Evolutionary conservation across 2,797 vertebrate species (phyloP).

Genomic region (Leptoclinus maculatus): DNA sequence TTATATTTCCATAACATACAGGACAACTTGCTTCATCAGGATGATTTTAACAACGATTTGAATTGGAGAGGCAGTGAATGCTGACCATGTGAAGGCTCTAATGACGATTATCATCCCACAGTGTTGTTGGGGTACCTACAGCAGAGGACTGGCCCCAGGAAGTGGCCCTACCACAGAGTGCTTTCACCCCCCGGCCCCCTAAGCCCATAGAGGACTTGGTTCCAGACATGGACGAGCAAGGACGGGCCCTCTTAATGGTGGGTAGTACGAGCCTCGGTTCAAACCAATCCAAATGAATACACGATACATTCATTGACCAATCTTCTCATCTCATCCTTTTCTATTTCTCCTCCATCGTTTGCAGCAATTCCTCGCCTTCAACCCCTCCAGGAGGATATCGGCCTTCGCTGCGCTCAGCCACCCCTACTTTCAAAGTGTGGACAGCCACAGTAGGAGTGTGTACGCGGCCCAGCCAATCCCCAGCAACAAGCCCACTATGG

Average conservation of each 20-base stretch:
- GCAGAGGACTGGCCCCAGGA: conserved; percentile 97
- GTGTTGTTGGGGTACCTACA: conserved; percentile 94
- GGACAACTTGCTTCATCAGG: neutral
- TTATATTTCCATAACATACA: too few species aligned
- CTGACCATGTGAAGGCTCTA: conserved; percentile 11
- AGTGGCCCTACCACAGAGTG: conserved; percentile 94
- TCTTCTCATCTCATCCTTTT: neutral
- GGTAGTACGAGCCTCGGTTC: conserved; percentile 50
- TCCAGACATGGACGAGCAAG: conserved; percentile 94
- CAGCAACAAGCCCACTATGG: conserved; percentile 90
- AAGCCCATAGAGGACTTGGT: conserved; percentile 93
- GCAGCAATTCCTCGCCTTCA: conserved; percentile 97
- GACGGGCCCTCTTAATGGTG: conserved; percentile 94
- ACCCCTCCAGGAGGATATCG: conserved; percentile 95
- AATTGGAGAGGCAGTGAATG: neutral
- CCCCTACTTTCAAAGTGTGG: conserved; percentile 94
- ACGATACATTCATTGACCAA: neutral
- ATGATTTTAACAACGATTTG: neutral
- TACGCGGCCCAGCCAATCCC: conserved; percentile 88
- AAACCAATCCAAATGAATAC: neutral
- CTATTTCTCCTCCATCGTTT: conserved; percentile 38
- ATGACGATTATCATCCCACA: conserved; percentile 64
- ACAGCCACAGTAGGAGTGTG: conserved; percentile 91
- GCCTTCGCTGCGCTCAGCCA: conserved; percentile 95
- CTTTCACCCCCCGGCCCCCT: conserved; percentile 91